Base-by-base conservation (phyloP, 2,113 vertebrate species). In the Todiramphus chloris region DNA sequence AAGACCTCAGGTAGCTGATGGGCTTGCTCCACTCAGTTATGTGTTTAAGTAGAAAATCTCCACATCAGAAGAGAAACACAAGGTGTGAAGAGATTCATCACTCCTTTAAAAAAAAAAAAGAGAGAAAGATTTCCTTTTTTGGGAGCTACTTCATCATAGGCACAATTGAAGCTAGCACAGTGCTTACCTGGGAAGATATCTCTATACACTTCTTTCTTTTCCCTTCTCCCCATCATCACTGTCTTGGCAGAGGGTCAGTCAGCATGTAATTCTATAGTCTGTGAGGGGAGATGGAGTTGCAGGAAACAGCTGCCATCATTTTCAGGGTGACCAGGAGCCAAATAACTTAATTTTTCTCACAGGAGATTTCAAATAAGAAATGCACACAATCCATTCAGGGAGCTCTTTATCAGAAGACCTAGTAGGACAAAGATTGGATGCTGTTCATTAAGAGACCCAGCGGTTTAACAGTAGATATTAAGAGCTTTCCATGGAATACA, bases 341-440 rank as follows among this genome's bases (percentile, higher is more conserved):
- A 88, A 27, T 21, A 91, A 35, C 37, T 60, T 78, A 11, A 41
- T 83, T 84, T 59, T 88, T 85, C 58, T 59, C 37, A 55, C 6
- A 43, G 59, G 41, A 77, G 21, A 67, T 88, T 83, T 86, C 30
- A 21, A 94, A 67, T 27, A 78, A 83, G 56, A 83, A 93, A 58
- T 31, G 5, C 33, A 67, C 16, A 33, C 53, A 33, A 44, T 75
- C 44, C n/a, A 33, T 77, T 70, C 0, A 0, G 63, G 46, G 64
- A 90, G 9, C 25, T 67, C 35, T 63, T 67, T 60, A 33, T 92
- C 56, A 64, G 31, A 43, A 80, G 33, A 67, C n/a, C 51, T 72
- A 64, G 37, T 68, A 31, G 48, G 41, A 79, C 74, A 94, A 72
- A 64, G 37, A 73, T 16, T 82, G 55, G 68, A 56, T 67, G 58